Conservation (phyloP, 2,797 vertebrate species). For the Mormyrops attenuatus region DNA sequence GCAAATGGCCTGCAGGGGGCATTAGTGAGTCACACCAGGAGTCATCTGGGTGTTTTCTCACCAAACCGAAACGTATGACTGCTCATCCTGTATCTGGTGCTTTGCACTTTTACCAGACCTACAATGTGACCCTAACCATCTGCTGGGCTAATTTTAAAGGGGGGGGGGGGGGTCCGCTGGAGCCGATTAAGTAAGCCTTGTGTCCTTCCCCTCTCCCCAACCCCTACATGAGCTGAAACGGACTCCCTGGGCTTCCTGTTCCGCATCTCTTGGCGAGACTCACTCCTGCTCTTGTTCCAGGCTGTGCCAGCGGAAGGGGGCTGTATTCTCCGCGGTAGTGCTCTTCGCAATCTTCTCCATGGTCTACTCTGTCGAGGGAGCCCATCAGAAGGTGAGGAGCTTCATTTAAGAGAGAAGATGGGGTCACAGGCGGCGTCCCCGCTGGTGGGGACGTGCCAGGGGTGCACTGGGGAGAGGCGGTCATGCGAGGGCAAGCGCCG, state of each 20-base stretch:
- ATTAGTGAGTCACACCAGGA: not conserved
- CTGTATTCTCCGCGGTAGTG: conserved; percentile 69
- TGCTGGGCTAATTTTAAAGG: not conserved
- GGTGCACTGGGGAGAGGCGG: not conserved
- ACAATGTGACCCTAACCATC: not conserved
- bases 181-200: not conserved
- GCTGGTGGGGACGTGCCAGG: not conserved
- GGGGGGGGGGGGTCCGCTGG: not conserved
- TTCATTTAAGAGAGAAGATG: not conserved
- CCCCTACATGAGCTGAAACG: not conserved
- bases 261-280: not conserved
- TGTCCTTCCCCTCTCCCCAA: not conserved
- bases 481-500: not conserved
- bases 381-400: conserved; percentile 81
- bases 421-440: not conserved
- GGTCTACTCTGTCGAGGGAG: conserved; percentile 85
- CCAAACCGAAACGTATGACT: not conserved
- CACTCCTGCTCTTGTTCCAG: conserved; percentile 51
- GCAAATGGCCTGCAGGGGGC: not conserved
- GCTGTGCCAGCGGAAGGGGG: conserved; percentile 79
- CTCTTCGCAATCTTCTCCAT: conserved; percentile 72
- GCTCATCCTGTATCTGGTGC: not conserved
- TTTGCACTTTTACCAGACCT: not conserved
- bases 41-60: not conserved
- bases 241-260: not conserved